Base-by-base conservation (phyloP, 2,888 invertebrate genomes). In the Ypsolopha scabrella region DNA sequence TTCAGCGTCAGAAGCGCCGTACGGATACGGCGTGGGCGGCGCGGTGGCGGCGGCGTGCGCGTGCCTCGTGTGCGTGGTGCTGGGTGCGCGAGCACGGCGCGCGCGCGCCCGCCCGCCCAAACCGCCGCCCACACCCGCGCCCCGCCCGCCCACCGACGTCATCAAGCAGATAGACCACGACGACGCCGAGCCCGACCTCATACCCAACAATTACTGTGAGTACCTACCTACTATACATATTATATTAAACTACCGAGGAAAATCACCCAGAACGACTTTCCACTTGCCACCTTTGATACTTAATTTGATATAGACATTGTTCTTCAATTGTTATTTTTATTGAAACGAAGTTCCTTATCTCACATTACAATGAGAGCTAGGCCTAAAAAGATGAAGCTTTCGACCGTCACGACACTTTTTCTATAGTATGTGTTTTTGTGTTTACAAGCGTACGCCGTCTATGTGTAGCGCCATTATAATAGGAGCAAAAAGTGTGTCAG, bases 181-280 rank as follows among this genome's bases (percentile, higher is more conserved):
- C 57, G 83, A 85, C 62, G 65, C 77, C 14, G 85, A 85, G 64
- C 83, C 85, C 0, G 85, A 85, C 62, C 77, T 83, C 57, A 83
- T 83, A 65, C 83, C 83, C 6, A 85, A 83, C 60, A 75, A 83
- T 59, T 85, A 81, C 58, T 80, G 82, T 81, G 45, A 78, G 81
- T 77, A 55, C 6, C 2, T 6, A 38, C 7, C 2, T 6, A 38
- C n/a, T 24, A 10, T 1, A 14, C n/a, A 9, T 36, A 13, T 47
- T 36, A 36, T 47, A 45, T 9, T n/a, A n/a, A n/a, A 43, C 43
- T n/a, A 43, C 4, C 4, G 24, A 4, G 24, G 4, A 24, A 24
- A 24, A 24, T 24, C 4, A 4, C 24, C 0, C 11, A 11, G 2
- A 41, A 9, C 0, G 41, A 24, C 24, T 24, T 24, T 24, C 24